Conservation (phyloP, 2,113 vertebrate genomes). For the Pelodiscus sinensis region DNA sequence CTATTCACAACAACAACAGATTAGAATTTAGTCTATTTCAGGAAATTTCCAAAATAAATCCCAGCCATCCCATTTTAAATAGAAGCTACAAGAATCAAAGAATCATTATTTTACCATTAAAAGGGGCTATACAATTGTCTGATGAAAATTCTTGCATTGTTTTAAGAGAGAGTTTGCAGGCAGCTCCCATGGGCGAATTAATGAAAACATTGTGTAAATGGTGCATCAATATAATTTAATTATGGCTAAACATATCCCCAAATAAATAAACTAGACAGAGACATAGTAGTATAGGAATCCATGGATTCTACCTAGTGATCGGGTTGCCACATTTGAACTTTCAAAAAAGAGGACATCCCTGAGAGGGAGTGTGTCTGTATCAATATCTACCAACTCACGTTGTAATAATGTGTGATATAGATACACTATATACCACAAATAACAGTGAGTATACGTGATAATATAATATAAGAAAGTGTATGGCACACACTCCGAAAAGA, state of each 20-base stretch:
- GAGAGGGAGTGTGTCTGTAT: too few relatives aligned
- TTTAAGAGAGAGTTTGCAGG: constrained; percentile 16
- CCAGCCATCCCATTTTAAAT: constrained; percentile 43
- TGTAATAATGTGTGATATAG: too few relatives aligned
- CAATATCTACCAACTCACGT: too few relatives aligned
- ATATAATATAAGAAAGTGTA: too few relatives aligned
- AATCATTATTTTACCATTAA: constrained; percentile 32
- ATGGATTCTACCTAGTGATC: background rate
- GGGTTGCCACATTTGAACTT: too few relatives aligned
- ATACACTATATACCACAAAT: too few relatives aligned
- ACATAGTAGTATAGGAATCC: background rate
- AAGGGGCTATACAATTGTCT: background rate
- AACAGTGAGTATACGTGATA: too few relatives aligned
- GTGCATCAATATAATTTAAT: constrained; percentile 53
- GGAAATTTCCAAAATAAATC: background rate
- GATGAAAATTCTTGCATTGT: background rate
- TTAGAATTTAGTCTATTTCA: constrained; percentile 1
- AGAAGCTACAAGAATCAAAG: constrained; percentile 20
- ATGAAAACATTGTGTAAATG: constrained; percentile 50
- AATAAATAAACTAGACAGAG: constrained; percentile 39
- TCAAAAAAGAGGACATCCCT: too few relatives aligned
- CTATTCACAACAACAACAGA: constrained; percentile 6
- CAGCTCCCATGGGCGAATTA: constrained; percentile 28
- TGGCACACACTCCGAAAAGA: too few relatives aligned
- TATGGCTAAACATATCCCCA: constrained; percentile 11